phyloP scores from a whole-genome alignment of 2,888 invertebrate genomes.

The Eupithecia exiguata region DNA sequence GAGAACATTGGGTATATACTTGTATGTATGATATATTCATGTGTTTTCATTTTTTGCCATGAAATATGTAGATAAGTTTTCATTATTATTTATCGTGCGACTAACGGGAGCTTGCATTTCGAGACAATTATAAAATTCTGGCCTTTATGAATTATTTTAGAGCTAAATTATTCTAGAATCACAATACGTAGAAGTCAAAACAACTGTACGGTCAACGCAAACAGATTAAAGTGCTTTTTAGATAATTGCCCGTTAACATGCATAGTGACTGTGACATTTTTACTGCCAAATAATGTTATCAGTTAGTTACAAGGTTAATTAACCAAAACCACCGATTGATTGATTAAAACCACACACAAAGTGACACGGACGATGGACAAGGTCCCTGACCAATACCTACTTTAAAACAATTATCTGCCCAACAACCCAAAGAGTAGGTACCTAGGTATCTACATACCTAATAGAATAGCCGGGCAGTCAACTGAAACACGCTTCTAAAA shows the following conservation, averaged over 20 bases:
- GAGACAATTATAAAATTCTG: not conserved
- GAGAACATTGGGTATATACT: too few species aligned
- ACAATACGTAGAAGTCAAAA: not conserved
- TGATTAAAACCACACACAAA: constrained; percentile 4
- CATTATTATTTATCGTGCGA: not conserved
- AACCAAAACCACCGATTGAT: constrained; percentile 6
- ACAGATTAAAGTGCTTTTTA: constrained; percentile 7
- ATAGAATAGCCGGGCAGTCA: too few species aligned
- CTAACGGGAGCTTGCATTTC: not conserved
- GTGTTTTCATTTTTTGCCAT: not conserved
- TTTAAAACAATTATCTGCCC: not conserved
- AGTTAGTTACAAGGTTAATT: not conserved
- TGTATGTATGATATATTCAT: not conserved
- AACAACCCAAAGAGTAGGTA: not conserved
- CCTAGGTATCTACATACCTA: too few species aligned
- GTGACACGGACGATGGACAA: not conserved
- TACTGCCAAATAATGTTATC: constrained; percentile 4
- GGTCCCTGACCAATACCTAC: not conserved
- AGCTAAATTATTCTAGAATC: not conserved
- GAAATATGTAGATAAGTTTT: not conserved
- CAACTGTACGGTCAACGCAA: not conserved
- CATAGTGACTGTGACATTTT: not conserved
- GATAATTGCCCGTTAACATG: not conserved
- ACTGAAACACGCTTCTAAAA: not conserved
- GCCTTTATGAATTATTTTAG: not conserved